Evolutionary conservation across 2,888 invertebrate species (phyloP), one percentile per base, ranked within the genome.

Genomic region (Orthonychiurus folsomi): DNA sequence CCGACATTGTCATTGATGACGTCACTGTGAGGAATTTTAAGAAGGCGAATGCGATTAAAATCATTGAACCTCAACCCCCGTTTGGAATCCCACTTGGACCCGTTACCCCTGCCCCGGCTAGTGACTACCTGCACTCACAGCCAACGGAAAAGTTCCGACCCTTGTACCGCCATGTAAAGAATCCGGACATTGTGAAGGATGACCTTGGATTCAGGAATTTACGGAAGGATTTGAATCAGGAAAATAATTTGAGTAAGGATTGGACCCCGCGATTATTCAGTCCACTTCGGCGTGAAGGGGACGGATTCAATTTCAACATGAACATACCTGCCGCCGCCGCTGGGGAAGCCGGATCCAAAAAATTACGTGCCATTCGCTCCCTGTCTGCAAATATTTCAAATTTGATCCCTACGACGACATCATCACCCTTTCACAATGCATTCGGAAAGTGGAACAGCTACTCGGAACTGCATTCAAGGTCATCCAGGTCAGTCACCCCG

Each of bases 1-100:
- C 92, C 1, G 89, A 93, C 77, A 80, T 89, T 20, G 85, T 88
- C 12, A 80, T 85, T 62, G 93, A 93, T 75, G 93, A 93, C 77
- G 87, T 92, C 12, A 86, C 88, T 37, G 90, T 86, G 75, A 83
- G 92, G 71, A 89, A 85, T 74, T 84, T 89, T 64, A 86, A 86
- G 74, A 84, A 87, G 75, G 85, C 86, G 12, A 91, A 90, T 73
- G 12, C 82, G 56, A 77, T 85, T 52, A 86, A 85, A 76, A 83
- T 86, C 3, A 75, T 84, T 2, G 91, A 92, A 60, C 88, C 87
- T 20, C 93, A 93, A 75, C 91, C 89, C 48, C 91, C 88, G 1
- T 93, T 93, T 76, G 93, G 93, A 23, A 93, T 93, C 74, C 93
- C 93, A 0, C 76, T 92, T 48, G 89, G 89, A 1, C 91, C 91